Percentiles rank a stretch among this genome's conserved stretches.
phyloP scores from a whole-genome alignment of 2,797 vertebrate species.

The Hirundo rustica region DNA sequence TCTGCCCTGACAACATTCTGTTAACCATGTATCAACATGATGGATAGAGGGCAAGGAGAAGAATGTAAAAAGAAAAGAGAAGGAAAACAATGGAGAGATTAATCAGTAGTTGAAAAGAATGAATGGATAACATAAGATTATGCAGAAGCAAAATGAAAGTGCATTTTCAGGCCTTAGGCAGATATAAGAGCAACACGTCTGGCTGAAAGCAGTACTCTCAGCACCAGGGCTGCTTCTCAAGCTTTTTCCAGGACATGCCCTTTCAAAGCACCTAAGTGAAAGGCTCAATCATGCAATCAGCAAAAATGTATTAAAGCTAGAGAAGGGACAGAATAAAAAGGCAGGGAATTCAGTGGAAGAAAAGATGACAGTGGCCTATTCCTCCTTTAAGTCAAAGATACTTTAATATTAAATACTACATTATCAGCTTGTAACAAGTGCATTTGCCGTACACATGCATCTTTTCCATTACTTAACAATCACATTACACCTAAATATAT shows the following conservation, averaged over 20 bases:
- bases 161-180: not conserved
- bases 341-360: not conserved
- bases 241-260: not conserved
- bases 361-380: not conserved
- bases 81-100: constrained; percentile 44
- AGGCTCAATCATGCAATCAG: not conserved
- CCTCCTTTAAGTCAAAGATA: not conserved
- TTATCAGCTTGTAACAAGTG: not conserved
- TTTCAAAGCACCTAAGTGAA: not conserved
- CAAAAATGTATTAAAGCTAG: not conserved
- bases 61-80: constrained; percentile 35
- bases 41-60: constrained; percentile 58
- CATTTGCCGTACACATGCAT: not conserved
- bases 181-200: not conserved
- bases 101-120: constrained; percentile 55
- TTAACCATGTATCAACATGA: constrained; percentile 65
- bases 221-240: not conserved
- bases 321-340: not conserved
- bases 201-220: not conserved
- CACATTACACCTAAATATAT: not conserved
- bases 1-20: constrained; percentile 94
- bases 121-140: constrained; percentile 20
- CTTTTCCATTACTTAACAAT: not conserved
- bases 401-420: not conserved
- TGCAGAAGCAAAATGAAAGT: constrained; percentile 9